phyloP scores from a whole-genome alignment of 92 coral and sea anemone genomes.

The Palythoa grandiflora region DNA sequence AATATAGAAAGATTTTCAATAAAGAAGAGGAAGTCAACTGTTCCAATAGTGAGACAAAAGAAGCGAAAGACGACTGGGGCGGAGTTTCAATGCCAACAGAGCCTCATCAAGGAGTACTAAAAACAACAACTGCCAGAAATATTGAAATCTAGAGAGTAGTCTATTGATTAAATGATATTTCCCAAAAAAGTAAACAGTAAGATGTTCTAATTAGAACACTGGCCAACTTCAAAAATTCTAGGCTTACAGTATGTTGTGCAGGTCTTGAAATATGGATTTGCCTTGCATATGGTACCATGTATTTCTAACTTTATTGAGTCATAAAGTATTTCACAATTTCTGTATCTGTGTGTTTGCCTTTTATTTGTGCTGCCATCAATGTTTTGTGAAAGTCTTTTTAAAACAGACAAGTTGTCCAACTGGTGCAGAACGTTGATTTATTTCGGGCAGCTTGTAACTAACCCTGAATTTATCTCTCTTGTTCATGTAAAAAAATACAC shows the following conservation, averaged over 20 bases:
- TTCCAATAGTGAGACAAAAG: too few relatives aligned
- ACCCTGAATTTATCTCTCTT: neutral
- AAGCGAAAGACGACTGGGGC: too few relatives aligned
- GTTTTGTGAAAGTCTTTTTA: neutral
- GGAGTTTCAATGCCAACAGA: too few relatives aligned
- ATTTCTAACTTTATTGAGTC: neutral
- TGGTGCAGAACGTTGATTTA: neutral
- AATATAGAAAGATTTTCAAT: too few relatives aligned
- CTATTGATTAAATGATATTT: too few relatives aligned
- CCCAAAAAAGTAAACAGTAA: conserved; percentile 25
- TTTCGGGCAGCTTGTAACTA: neutral
- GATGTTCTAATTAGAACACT: neutral
- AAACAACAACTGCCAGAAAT: too few relatives aligned
- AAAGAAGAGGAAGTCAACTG: too few relatives aligned
- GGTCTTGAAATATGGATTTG: neutral
- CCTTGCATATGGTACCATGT: neutral
- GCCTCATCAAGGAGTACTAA: too few relatives aligned
- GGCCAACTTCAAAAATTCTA: neutral
- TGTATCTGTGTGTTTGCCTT: neutral
- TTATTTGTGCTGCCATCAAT: neutral
- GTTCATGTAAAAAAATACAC: neutral
- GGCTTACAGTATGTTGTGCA: neutral
- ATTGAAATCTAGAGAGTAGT: too few relatives aligned
- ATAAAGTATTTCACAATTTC: neutral
- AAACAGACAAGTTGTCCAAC: too few relatives aligned